Percentiles rank a stretch among this genome's conserved stretches.
Evolutionary conservation across 1,140 invertebrate genomes (phyloP).

Genomic region (Notospermus geniculatus): DNA sequence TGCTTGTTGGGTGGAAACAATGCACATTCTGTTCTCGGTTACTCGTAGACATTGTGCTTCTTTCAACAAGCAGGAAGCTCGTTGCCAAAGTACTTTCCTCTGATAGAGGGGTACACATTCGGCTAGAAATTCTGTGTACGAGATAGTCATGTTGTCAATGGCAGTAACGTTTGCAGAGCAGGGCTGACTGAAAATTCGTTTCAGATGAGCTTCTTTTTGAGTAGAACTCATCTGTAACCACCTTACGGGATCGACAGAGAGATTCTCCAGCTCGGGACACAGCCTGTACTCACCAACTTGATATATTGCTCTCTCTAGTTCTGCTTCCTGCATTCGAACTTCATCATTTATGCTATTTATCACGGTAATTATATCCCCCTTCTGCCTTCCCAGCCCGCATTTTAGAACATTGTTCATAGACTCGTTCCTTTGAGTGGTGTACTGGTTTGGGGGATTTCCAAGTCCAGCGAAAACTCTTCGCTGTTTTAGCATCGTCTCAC

Average conservation of each 20-base stretch:
- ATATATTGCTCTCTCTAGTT: conserved; percentile 1
- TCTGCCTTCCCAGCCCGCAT: neutral
- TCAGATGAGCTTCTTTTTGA: neutral
- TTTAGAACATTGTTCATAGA: conserved; percentile 2
- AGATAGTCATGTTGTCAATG: too few relatives aligned
- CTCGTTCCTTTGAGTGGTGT: neutral
- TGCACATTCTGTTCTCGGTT: too few relatives aligned
- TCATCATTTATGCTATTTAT: neutral
- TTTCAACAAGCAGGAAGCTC: too few relatives aligned
- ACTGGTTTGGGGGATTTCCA: neutral
- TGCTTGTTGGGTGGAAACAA: too few relatives aligned
- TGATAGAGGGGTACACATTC: too few relatives aligned
- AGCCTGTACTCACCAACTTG: neutral
- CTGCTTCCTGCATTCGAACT: neutral
- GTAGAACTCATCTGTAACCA: neutral
- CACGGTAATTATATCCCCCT: neutral
- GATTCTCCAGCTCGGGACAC: neutral
- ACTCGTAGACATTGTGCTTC: too few relatives aligned
- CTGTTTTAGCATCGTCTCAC: neutral
- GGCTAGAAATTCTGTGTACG: too few relatives aligned
- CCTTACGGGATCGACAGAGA: neutral
- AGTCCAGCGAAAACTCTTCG: neutral
- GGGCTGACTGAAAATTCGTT: neutral
- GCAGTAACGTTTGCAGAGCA: too few relatives aligned
- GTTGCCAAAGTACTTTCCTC: too few relatives aligned